Conservation (phyloP, 1,140 invertebrate species). For the Lordiphosa stackelbergi region DNA sequence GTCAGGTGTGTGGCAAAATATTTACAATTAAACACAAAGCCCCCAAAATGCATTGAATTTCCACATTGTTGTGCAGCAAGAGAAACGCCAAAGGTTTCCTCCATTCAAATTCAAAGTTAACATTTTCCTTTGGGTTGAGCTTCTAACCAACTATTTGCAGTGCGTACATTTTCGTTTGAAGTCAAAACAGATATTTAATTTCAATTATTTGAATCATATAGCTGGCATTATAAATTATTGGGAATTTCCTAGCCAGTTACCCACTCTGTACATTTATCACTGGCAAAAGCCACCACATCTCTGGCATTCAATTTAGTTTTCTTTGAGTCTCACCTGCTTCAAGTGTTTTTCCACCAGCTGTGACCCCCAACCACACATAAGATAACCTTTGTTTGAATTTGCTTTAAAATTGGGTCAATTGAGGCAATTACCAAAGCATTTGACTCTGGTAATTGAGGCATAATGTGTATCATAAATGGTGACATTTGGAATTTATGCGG, state of each 20-base stretch:
- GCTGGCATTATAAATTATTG: too few relatives aligned
- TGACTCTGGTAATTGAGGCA: neutral
- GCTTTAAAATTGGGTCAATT: constrained; percentile 17
- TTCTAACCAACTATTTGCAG: constrained; percentile 2
- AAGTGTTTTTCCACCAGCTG: too few relatives aligned
- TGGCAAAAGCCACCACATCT: too few relatives aligned
- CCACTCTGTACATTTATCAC: too few relatives aligned
- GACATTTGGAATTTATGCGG: too few relatives aligned
- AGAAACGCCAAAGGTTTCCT: constrained; percentile 19
- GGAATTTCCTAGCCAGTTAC: too few relatives aligned
- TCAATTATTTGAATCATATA: constrained; percentile 41
- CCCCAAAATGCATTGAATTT: constrained; percentile 34
- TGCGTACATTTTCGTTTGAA: constrained; percentile 15
- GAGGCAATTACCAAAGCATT: neutral
- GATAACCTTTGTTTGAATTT: neutral
- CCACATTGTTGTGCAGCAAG: constrained; percentile 26
- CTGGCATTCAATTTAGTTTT: too few relatives aligned
- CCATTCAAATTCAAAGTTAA: constrained; percentile 27
- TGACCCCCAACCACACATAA: neutral
- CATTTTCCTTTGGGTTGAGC: constrained; percentile 20
- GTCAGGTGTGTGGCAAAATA: constrained; percentile 69
- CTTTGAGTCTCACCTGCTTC: too few relatives aligned
- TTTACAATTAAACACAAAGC: constrained; percentile 71
- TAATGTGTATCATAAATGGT: neutral
- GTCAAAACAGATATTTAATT: constrained; percentile 57